Evolutionary conservation across 2,888 invertebrate species (phyloP).

Genomic region (Pollenia amentaria): DNA sequence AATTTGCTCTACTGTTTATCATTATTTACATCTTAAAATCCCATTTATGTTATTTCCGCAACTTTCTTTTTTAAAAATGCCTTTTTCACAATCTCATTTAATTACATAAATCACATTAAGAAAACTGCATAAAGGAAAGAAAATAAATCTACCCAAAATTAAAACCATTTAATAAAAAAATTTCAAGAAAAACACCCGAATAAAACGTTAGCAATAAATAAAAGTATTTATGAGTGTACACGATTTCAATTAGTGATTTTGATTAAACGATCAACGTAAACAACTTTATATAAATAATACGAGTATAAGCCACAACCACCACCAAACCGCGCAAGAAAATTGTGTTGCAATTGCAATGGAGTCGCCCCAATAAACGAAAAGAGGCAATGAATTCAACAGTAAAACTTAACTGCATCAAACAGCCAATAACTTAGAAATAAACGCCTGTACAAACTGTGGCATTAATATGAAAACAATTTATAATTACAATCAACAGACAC

Average conservation of each 20-base stretch:
- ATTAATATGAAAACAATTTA: conserved; percentile 72
- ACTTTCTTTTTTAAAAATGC: conserved; percentile 26
- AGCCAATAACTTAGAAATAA: conserved; percentile 54
- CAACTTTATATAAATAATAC: conserved; percentile 69
- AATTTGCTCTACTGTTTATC: too few relatives aligned
- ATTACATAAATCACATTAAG: conserved; percentile 33
- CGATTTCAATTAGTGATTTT: conserved; percentile 72
- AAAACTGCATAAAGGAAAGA: conserved; percentile 1
- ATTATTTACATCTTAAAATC: not conserved
- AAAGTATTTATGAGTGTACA: conserved; percentile 72
- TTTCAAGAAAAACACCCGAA: conserved; percentile 18
- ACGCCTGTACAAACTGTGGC: conserved; percentile 50
- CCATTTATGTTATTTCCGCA: not conserved
- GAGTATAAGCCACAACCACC: not conserved
- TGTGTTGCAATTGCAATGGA: conserved; percentile 54
- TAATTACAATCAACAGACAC: conserved; percentile 71
- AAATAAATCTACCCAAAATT: conserved; percentile 6
- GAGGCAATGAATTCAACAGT: conserved; percentile 18
- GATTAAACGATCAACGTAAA: conserved; percentile 73
- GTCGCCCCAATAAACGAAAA: conserved; percentile 34
- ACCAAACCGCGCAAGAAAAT: conserved; percentile 21
- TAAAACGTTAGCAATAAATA: conserved; percentile 64
- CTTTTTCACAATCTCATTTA: conserved; percentile 13
- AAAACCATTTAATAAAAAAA: conserved; percentile 30
- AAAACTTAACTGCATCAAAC: conserved; percentile 25